Conservation (phyloP, 2,797 vertebrate species). For the Perodicticus potto region DNA sequence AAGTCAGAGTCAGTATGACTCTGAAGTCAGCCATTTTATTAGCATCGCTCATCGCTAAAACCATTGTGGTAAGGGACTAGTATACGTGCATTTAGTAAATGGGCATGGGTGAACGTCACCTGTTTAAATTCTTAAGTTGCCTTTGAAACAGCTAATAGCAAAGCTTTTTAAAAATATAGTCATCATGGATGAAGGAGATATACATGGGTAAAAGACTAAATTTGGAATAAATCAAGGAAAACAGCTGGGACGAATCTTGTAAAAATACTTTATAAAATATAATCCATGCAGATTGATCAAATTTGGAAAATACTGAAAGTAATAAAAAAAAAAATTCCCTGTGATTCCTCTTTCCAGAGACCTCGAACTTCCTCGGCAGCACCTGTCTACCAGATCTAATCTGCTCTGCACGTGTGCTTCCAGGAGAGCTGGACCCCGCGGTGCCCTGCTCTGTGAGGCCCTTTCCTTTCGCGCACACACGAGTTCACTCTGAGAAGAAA, state of each 20-base stretch:
- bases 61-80: not conserved
- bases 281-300: not conserved
- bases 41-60: not conserved
- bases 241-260: not conserved
- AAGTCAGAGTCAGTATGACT: no score
- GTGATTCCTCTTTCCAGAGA: not conserved
- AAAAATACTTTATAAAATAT: not conserved
- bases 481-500: not conserved
- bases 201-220: not conserved
- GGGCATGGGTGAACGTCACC: not conserved
- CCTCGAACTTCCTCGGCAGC: not conserved
- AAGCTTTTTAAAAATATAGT: not conserved
- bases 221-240: not conserved
- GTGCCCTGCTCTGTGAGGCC: fast-evolving
- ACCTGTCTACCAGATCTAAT: no score
- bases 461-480: not conserved
- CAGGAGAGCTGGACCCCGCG: fast-evolving
- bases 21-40: not conserved
- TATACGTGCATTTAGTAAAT: no score
- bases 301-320: not conserved
- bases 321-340: not conserved
- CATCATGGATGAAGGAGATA: not conserved
- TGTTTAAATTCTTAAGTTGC: not conserved
- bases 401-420: not conserved
- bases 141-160: not conserved